phyloP scores from a whole-genome alignment of 2,888 invertebrate species.

The Caradrina kadenii region DNA sequence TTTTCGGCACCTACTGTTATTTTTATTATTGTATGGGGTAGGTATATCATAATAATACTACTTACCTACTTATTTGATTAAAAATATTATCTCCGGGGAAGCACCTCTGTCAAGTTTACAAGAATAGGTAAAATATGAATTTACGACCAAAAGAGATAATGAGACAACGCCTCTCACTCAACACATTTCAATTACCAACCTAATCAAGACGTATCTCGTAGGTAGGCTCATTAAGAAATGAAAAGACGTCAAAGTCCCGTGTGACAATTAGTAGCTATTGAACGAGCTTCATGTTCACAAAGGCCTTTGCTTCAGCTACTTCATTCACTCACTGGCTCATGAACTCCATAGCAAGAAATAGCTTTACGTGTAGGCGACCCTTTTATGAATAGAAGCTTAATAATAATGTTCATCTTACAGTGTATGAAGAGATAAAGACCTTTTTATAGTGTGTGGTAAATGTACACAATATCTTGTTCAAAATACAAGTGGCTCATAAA shows the following conservation, averaged over 20 bases:
- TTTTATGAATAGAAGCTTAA: constrained; percentile 1
- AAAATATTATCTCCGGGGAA: no score
- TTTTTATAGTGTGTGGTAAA: constrained; percentile 1
- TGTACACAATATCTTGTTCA: background rate
- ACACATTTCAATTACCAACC: constrained; percentile 6
- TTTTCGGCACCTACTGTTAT: background rate
- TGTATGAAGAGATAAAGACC: background rate
- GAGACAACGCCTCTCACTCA: background rate
- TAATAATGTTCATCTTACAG: background rate
- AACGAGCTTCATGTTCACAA: constrained; percentile 11
- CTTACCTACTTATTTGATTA: no score
- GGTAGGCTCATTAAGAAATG: constrained; percentile 21
- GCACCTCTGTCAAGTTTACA: background rate
- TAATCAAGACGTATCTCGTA: background rate
- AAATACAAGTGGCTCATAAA: background rate
- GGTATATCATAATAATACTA: no score
- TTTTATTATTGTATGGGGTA: background rate
- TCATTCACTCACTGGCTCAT: constrained; percentile 4
- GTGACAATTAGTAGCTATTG: constrained; percentile 9
- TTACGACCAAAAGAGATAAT: background rate
- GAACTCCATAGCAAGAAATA: constrained; percentile 4
- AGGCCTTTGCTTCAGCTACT: constrained; percentile 10
- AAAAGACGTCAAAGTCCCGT: constrained; percentile 4
- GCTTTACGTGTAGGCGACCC: constrained; percentile 4
- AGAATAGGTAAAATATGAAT: background rate